Evolutionary conservation across 1,140 invertebrate genomes (phyloP).

Genomic region (Oreohelix idahoensis): DNA sequence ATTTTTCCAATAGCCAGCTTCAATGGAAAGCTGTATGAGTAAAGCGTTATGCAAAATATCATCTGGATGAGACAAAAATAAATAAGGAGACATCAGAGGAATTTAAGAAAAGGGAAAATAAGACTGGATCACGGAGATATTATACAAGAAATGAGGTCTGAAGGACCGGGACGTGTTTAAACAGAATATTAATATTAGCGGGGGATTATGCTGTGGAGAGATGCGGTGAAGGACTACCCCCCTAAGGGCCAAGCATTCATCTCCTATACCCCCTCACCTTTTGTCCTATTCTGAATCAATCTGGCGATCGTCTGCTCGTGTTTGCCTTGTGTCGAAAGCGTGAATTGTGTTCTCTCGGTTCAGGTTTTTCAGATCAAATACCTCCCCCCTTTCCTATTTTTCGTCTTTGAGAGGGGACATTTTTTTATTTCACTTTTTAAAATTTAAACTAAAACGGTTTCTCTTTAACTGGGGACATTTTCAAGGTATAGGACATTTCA

Average conservation of each 20-base stretch:
- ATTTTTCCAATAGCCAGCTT: not conserved
- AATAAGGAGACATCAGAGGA: not conserved
- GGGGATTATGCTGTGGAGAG: not conserved
- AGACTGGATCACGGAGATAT: not conserved
- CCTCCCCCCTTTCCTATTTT: not conserved
- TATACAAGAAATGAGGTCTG: not conserved
- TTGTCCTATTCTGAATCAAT: slow-evolving; percentile 24
- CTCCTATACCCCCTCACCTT: not conserved
- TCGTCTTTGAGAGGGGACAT: not conserved
- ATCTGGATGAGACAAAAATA: not conserved
- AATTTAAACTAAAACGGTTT: not conserved
- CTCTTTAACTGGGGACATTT: not conserved
- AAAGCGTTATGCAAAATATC: not conserved
- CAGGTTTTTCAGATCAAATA: no score
- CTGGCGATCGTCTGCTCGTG: slow-evolving; percentile 6
- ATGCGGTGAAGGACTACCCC: not conserved
- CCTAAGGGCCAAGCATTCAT: not conserved
- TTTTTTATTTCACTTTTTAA: not conserved
- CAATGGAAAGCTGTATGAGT: not conserved
- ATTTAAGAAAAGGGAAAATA: not conserved
- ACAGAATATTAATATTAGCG: slow-evolving; percentile 30
- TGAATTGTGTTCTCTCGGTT: slow-evolving; percentile 5
- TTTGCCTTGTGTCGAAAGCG: slow-evolving; percentile 24
- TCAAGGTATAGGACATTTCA: not conserved
- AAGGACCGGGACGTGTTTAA: slow-evolving; percentile 1